Percentiles rank a stretch among this genome's conserved stretches.
These are phyloP conservation scores for rabbit (Oryctolagus cuniculus) DNA, from an alignment of 2,113 vertebrate species.

Conservation along the genomic window mOryCun1.1 NC_091440.1:34670001-34670500, in stretches of 20 bases:
- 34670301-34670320: slow-evolving; percentile 23
- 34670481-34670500: slow-evolving; percentile 19
- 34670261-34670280: neutral
- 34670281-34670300: neutral
- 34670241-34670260: neutral
- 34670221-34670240: neutral
- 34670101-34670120: neutral
- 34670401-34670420: neutral
- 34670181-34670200: neutral
- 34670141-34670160: neutral
- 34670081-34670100: slow-evolving; percentile 34
- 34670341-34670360: neutral
- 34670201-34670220: neutral
- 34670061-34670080: slow-evolving; percentile 41
- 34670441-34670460: neutral
- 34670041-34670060: slow-evolving; percentile 54
- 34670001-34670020: neutral
- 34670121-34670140: neutral
- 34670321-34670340: neutral
- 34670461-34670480: too few species aligned
- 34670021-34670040: neutral
- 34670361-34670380: neutral
- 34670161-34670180: neutral
- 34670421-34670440: neutral
- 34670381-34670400: neutral